These are phyloP conservation scores for Eustalomyia histrio DNA, from an alignment of 2,888 invertebrate species.

Conservation along the genomic window DNA sequence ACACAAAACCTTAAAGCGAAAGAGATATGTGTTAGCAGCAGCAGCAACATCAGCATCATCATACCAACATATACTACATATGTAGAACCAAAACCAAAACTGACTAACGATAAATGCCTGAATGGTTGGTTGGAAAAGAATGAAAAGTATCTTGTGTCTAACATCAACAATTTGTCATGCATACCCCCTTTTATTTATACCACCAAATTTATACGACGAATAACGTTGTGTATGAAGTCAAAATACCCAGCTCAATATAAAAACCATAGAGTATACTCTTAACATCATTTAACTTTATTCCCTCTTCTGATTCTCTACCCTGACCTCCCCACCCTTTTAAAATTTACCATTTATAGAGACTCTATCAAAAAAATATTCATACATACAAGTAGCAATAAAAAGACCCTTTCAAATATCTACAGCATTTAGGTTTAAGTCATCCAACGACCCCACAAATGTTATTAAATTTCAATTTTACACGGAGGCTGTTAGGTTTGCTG, in stretches of 20 bases:
- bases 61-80: constrained; percentile 35
- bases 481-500: constrained; percentile 33
- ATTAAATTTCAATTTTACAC: constrained; percentile 66
- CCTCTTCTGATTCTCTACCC: constrained; percentile 9
- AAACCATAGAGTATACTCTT: constrained; percentile 46
- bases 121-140: constrained; percentile 53
- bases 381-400: constrained; percentile 54
- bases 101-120: constrained; percentile 47
- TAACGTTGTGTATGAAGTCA: constrained; percentile 29
- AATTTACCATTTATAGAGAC: neutral
- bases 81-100: constrained; percentile 46
- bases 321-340: neutral
- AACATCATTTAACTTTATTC: constrained; percentile 64
- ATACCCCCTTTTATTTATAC: constrained; percentile 47
- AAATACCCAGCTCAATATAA: constrained; percentile 40
- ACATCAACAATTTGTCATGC: constrained; percentile 66
- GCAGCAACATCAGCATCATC: constrained; percentile 45
- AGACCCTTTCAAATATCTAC: constrained; percentile 33
- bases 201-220: constrained; percentile 47
- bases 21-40: constrained; percentile 56
- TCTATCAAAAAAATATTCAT: neutral
- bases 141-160: constrained; percentile 65
- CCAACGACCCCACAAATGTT: constrained; percentile 65
- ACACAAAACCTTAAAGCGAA: constrained; percentile 38
- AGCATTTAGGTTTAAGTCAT: constrained; percentile 58